Conservation (phyloP, 1,140 invertebrate genomes). For the Limonius californicus region DNA sequence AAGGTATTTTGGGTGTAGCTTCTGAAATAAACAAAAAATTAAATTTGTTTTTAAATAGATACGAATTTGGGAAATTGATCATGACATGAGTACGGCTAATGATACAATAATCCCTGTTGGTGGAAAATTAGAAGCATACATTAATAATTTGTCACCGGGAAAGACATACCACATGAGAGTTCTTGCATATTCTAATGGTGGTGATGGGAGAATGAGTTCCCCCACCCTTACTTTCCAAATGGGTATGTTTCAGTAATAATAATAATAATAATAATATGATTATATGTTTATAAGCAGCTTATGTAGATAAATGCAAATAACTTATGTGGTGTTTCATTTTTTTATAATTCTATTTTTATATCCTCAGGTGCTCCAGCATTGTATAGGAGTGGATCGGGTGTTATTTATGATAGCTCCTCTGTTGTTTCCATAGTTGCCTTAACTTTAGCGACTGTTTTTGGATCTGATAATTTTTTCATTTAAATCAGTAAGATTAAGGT, state of each 20-base stretch:
- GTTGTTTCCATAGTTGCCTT: too few species aligned
- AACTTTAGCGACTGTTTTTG: too few species aligned
- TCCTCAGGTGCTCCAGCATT: too few species aligned
- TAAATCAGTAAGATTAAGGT: too few species aligned
- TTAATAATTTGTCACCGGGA: constrained; percentile 75
- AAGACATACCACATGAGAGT: constrained; percentile 87
- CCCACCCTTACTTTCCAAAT: constrained; percentile 84
- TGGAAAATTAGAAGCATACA: constrained; percentile 70
- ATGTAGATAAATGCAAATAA: too few species aligned
- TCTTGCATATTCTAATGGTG: constrained; percentile 87
- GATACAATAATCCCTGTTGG: constrained; percentile 77
- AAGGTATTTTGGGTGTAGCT: constrained; percentile 58
- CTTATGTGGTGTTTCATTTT: too few species aligned
- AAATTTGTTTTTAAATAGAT: constrained; percentile 52
- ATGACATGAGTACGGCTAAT: constrained; percentile 87
- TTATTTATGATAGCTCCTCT: too few species aligned
- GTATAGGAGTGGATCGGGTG: too few species aligned
- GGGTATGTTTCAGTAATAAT: constrained; percentile 52
- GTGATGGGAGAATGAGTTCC: constrained; percentile 94
- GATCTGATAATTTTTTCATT: too few species aligned
- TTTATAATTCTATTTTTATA: too few species aligned
- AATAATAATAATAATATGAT: not conserved
- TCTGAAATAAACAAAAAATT: constrained; percentile 12
- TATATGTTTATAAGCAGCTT: too few species aligned
- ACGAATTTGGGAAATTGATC: constrained; percentile 87